Percentiles rank a stretch among this genome's conserved stretches.
These are phyloP conservation scores for Catharus bicknelli DNA, from an alignment of 2,113 vertebrate species.

Conservation along the genomic window DNA sequence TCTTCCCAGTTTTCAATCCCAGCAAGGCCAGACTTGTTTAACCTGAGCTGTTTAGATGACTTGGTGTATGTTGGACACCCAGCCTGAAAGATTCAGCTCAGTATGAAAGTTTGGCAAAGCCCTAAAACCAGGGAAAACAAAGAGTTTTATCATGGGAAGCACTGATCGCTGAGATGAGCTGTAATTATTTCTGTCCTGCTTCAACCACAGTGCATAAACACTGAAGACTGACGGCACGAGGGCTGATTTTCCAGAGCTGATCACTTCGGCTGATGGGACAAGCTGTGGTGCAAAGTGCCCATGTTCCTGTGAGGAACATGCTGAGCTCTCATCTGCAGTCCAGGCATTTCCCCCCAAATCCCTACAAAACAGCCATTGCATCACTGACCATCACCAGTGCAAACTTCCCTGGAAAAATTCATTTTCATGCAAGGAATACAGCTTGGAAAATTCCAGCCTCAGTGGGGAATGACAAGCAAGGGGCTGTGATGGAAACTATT, in stretches of 20 bases:
- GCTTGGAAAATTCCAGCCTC: constrained; percentile 16
- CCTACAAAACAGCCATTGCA: not conserved
- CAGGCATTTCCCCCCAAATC: not conserved
- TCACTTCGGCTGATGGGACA: fast-evolving
- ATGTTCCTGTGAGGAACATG: fast-evolving
- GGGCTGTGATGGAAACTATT: constrained; percentile 20
- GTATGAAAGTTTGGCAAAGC: not conserved
- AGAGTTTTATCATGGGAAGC: constrained; percentile 12
- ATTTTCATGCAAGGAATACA: not conserved
- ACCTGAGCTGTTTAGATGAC: not conserved
- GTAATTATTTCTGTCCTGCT: constrained; percentile 5
- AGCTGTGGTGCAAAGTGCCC: not conserved
- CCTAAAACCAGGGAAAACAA: not conserved
- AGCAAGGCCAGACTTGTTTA: constrained; percentile 7
- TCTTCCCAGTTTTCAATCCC: not conserved
- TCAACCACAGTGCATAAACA: fast-evolving
- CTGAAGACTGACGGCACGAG: fast-evolving
- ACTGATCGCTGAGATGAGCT: not conserved
- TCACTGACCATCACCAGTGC: fast-evolving
- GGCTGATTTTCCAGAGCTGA: not conserved
- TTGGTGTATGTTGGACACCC: not conserved
- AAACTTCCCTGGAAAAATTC: not conserved
- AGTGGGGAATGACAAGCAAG: not conserved
- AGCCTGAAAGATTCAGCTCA: not conserved
- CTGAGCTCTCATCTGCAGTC: not conserved